Evolutionary conservation across 2,797 vertebrate genomes (phyloP).

Genomic region (Smutsia temminckii): DNA sequence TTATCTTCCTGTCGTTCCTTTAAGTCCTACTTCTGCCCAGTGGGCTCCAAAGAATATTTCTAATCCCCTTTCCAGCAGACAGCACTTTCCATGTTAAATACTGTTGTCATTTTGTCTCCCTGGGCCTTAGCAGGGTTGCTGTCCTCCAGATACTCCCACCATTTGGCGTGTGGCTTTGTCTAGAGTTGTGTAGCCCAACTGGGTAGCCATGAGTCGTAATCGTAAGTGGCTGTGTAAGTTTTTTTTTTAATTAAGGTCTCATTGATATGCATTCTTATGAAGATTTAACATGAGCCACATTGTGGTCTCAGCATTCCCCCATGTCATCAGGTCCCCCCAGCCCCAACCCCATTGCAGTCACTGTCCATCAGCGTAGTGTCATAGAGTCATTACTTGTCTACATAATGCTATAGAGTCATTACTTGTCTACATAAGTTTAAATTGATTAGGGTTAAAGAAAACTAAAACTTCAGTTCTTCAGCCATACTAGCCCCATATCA

Average conservation of each 20-base stretch:
- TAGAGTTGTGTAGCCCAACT: background rate
- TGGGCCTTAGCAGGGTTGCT: background rate
- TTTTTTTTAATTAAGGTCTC: background rate
- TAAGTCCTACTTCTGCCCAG: background rate
- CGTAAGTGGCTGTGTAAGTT: background rate
- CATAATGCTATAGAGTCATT: no score
- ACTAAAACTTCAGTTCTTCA: background rate
- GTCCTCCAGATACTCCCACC: background rate
- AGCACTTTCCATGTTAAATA: background rate
- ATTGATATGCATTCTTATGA: no score
- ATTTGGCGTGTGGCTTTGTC: background rate
- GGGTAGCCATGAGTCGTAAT: background rate
- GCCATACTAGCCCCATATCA: background rate
- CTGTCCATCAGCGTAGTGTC: no score
- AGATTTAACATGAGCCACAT: no score
- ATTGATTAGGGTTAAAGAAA: slow-evolving; percentile 16
- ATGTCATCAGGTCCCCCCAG: no score
- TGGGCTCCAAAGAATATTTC: background rate
- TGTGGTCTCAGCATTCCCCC: no score
- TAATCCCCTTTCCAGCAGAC: background rate
- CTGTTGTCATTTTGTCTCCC: background rate
- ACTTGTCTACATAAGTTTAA: background rate
- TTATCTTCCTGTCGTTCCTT: background rate
- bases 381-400: background rate
- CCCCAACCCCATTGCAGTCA: no score